Percentiles rank a stretch among this genome's conserved stretches.
These are phyloP conservation scores for Phainopepla nitens DNA, from an alignment of 2,113 vertebrate species.

Conservation along the genomic window DNA sequence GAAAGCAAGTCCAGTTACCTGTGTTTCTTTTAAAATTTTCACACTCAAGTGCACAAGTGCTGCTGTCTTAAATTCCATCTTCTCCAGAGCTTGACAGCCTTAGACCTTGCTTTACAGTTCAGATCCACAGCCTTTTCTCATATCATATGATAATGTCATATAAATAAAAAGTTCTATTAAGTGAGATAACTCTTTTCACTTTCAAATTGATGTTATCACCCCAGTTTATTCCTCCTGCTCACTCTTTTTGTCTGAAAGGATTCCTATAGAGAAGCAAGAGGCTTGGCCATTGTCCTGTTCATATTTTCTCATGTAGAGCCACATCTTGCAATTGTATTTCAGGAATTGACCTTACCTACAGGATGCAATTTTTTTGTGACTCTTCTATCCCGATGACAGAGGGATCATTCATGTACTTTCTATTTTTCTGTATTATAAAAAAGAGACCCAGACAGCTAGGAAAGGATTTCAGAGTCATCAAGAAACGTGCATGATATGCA, in stretches of 20 bases:
- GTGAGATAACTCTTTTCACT: neutral
- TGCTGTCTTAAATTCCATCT: neutral
- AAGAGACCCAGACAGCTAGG: neutral
- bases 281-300: neutral
- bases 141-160: neutral
- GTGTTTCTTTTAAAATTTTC: neutral
- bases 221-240: neutral
- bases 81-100: neutral
- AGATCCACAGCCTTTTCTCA: neutral
- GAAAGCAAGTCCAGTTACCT: neutral
- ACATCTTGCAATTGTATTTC: neutral
- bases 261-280: neutral
- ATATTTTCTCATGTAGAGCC: neutral
- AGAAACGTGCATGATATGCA: neutral
- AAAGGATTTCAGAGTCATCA: neutral
- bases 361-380: neutral
- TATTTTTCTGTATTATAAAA: neutral
- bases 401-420: neutral
- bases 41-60: too few species aligned
- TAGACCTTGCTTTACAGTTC: neutral
- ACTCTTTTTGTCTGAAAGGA: neutral
- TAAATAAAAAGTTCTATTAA: neutral
- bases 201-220: neutral
- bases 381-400: neutral
- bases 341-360: neutral